A percentile compares a stretch with the other conserved stretches of the same genome.
Evolutionary conservation across 1,140 invertebrate species (phyloP).

Genomic region (Conus ventricosus): DNA sequence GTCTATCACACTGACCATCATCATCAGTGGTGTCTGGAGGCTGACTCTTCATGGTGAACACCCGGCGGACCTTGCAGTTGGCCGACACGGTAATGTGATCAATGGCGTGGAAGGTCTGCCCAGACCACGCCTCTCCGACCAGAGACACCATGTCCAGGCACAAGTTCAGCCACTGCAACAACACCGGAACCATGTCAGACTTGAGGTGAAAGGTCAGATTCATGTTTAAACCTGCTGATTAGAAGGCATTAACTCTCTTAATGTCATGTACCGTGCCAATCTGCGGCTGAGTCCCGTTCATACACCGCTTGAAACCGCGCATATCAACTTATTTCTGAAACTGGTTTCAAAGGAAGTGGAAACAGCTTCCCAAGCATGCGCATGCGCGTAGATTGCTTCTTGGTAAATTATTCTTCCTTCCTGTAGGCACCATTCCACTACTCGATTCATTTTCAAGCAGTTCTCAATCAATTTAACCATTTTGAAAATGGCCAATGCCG

Average conservation of each 20-base stretch:
- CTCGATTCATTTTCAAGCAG: no score
- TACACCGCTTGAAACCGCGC: no score
- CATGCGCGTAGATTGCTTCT: no score
- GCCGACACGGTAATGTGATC: constrained; percentile 70
- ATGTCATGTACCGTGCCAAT: not conserved
- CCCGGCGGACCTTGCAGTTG: constrained; percentile 69
- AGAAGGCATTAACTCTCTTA: not conserved
- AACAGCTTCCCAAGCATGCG: no score
- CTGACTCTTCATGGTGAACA: constrained; percentile 72
- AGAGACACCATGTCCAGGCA: constrained; percentile 70
- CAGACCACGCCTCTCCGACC: constrained; percentile 69
- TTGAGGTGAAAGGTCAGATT: not conserved
- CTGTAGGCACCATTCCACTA: no score
- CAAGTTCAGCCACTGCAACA: constrained; percentile 72
- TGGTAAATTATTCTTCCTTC: no score
- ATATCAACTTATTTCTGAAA: no score
- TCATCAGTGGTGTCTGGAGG: constrained; percentile 71
- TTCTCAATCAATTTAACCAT: no score
- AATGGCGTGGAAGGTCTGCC: constrained; percentile 68
- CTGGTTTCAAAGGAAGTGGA: no score
- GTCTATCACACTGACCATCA: constrained; percentile 57
- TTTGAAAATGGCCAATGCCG: no score
- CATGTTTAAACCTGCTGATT: not conserved
- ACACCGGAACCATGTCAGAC: not conserved
- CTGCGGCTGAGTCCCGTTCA: not conserved